Conservation (phyloP, 2,888 invertebrate genomes). For the Tromatobia lineatoria region DNA sequence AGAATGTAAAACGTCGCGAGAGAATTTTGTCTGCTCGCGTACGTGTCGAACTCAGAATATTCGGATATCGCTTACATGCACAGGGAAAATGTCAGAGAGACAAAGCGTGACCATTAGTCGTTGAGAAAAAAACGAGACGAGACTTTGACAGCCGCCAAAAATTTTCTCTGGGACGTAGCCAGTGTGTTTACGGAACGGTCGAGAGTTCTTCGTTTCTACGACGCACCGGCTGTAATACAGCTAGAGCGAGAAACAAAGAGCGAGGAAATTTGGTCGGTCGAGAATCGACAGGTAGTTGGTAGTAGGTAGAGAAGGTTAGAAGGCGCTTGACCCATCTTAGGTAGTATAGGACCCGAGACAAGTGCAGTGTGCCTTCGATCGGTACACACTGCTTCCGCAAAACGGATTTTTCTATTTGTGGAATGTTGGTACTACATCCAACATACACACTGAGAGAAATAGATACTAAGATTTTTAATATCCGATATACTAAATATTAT, state of each 20-base stretch:
- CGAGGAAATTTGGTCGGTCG: slow-evolving; percentile 14
- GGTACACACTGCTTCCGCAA: not conserved
- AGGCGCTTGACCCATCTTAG: slow-evolving; percentile 20
- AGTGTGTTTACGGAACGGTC: slow-evolving; percentile 41
- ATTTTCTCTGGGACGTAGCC: slow-evolving; percentile 50
- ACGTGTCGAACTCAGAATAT: slow-evolving; percentile 32
- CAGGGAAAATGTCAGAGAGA: not conserved
- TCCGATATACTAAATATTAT: no score
- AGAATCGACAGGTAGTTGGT: slow-evolving; percentile 56
- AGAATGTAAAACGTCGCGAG: not conserved
- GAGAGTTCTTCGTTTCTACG: slow-evolving; percentile 15
- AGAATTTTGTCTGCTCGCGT: slow-evolving; percentile 23
- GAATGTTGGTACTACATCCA: not conserved
- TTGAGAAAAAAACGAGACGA: slow-evolving; percentile 7
- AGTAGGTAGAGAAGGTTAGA: not conserved
- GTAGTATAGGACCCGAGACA: slow-evolving; percentile 19
- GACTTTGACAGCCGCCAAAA: slow-evolving; percentile 47
- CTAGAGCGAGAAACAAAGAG: slow-evolving; percentile 17
- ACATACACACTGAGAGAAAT: no score
- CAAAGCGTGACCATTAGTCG: not conserved
- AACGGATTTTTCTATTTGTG: slow-evolving; percentile 24
- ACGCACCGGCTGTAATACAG: not conserved
- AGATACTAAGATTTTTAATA: no score
- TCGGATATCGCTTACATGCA: not conserved
- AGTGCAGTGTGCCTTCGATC: slow-evolving; percentile 14